Evolutionary conservation across 2,888 invertebrate genomes (phyloP).

Genomic region (Podabrus alpinus): DNA sequence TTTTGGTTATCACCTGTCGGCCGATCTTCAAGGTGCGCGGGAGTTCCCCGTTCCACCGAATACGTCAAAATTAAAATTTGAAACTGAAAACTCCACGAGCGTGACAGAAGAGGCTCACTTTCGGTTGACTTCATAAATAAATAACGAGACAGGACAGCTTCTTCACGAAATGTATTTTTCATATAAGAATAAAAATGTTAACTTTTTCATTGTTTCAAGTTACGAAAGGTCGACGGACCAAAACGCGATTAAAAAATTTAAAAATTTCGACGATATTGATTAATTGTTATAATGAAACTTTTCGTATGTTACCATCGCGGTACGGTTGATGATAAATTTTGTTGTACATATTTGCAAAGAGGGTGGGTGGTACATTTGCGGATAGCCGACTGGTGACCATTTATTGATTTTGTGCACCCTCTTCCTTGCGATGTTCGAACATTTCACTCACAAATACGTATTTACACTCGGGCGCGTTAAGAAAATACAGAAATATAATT

Average conservation of each 20-base stretch:
- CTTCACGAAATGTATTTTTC: constrained; percentile 3
- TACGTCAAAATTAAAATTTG: neutral
- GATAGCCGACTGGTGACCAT: constrained; percentile 26
- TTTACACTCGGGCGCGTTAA: neutral
- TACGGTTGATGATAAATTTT: constrained; percentile 9
- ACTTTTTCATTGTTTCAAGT: constrained; percentile 7
- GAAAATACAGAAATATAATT: neutral
- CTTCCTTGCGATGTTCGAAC: constrained; percentile 11
- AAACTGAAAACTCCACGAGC: neutral
- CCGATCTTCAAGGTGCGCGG: neutral
- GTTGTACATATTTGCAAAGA: constrained; percentile 25
- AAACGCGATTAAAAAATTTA: neutral
- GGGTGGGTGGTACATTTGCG: constrained; percentile 25
- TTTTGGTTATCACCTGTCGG: neutral
- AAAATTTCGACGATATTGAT: neutral
- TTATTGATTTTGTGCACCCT: constrained; percentile 28
- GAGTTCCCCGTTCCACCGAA: neutral
- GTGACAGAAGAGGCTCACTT: neutral
- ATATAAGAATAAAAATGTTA: neutral
- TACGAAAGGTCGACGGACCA: neutral
- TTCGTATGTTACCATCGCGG: neutral
- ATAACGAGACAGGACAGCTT: constrained; percentile 8
- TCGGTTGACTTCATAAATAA: constrained; percentile 10
- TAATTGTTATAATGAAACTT: neutral
- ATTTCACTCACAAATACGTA: neutral